Conservation (phyloP, 1,140 invertebrate species). For the Cotesia typhae region DNA sequence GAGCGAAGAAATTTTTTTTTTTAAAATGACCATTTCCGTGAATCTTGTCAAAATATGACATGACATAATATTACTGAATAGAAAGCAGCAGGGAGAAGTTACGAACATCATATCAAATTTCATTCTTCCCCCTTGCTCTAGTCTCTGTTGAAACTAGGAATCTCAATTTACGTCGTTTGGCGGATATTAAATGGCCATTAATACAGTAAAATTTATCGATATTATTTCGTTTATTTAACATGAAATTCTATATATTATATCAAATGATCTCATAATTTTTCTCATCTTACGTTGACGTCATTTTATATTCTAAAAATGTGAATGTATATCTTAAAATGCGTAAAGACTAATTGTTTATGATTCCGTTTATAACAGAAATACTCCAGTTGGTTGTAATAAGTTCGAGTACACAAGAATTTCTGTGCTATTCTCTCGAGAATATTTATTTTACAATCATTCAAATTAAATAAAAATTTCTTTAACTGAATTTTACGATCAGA, state of each 20-base stretch:
- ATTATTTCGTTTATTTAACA: neutral
- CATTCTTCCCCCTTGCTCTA: neutral
- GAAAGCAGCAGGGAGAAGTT: neutral
- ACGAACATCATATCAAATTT: slow-evolving; percentile 19
- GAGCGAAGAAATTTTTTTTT: too few relatives aligned
- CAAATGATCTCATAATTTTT: neutral
- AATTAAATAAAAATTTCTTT: neutral
- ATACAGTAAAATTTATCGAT: slow-evolving; percentile 27
- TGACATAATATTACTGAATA: neutral
- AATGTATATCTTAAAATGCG: neutral
- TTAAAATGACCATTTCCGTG: neutral
- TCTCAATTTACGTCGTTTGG: neutral
- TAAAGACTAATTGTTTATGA: slow-evolving; percentile 28
- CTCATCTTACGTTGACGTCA: neutral
- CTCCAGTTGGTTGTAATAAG: neutral
- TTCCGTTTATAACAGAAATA: slow-evolving; percentile 13
- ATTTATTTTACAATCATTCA: neutral
- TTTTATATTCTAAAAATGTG: neutral
- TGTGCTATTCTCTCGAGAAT: neutral
- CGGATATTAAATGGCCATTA: neutral
- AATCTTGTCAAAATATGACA: neutral
- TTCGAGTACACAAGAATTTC: neutral
- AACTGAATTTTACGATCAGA: neutral
- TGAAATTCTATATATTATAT: neutral
- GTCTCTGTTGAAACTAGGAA: too few relatives aligned